Evolutionary conservation across 2,113 vertebrate species (phyloP).

Genomic region (Prunella himalayana): DNA sequence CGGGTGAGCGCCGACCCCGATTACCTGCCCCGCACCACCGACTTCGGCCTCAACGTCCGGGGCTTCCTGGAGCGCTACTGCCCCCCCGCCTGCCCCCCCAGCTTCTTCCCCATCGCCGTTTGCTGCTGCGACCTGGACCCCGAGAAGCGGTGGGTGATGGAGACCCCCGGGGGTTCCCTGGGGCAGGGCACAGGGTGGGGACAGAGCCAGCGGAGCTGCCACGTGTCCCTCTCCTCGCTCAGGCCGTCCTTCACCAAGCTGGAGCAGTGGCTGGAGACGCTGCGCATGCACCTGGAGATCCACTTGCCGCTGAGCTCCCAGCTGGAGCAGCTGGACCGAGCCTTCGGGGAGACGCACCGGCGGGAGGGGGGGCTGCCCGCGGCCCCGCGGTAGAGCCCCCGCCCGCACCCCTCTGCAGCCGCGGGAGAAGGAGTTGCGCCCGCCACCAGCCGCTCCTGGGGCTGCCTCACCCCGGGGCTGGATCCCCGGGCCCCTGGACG

Average conservation of each 20-base stretch:
- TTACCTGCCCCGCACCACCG: constrained; percentile 89
- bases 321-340: constrained; percentile 84
- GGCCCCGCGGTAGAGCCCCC: constrained; percentile 72
- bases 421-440: neutral
- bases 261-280: constrained; percentile 91
- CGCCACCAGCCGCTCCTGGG: neutral
- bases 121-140: constrained; percentile 93
- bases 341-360: constrained; percentile 83
- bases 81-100: constrained; percentile 81
- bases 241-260: constrained; percentile 90
- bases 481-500: neutral
- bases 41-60: constrained; percentile 91
- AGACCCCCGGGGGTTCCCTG: neutral
- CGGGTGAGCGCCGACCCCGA: constrained; percentile 95
- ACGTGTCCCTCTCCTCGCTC: neutral
- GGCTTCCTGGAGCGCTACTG: constrained; percentile 94
- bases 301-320: constrained; percentile 85
- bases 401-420: neutral
- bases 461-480: neutral
- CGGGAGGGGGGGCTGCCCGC: constrained; percentile 75
- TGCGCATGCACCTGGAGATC: constrained; percentile 91
- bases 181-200: rapidly evolving
- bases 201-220: neutral
- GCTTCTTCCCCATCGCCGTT: constrained; percentile 92
- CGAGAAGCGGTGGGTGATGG: constrained; percentile 84